A percentile compares a stretch with the other conserved stretches of the same genome.
phyloP scores from a whole-genome alignment of 2,113 vertebrate genomes.

The Hemiscyllium ocellatum region DNA sequence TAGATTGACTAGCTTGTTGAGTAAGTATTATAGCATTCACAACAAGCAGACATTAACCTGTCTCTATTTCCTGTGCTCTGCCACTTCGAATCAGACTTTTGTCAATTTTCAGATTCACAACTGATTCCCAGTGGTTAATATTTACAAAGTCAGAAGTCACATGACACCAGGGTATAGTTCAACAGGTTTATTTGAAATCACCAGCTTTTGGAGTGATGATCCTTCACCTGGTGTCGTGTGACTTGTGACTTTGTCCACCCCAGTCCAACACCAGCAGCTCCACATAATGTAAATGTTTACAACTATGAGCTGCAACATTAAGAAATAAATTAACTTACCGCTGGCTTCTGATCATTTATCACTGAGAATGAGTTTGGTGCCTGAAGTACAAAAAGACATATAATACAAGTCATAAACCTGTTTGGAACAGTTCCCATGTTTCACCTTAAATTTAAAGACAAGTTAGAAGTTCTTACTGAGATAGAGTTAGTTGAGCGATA shows the following conservation, averaged over 20 bases:
- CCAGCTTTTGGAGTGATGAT: too few relatives aligned
- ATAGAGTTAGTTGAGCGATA: conserved; percentile 57
- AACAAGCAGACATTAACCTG: neutral
- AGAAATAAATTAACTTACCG: conserved; percentile 53
- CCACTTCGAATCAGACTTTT: neutral
- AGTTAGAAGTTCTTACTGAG: neutral
- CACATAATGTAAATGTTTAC: neutral
- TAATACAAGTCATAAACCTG: neutral
- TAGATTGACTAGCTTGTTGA: neutral
- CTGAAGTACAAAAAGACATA: conserved; percentile 42
- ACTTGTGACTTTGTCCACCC: too few relatives aligned
- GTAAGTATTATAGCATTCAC: neutral
- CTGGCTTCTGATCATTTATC: conserved; percentile 49
- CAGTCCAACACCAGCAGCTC: too few relatives aligned
- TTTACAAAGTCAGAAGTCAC: neutral
- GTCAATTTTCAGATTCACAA: neutral
- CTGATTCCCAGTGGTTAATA: neutral
- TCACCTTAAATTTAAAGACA: neutral
- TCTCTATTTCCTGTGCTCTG: neutral
- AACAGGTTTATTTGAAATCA: too few relatives aligned
- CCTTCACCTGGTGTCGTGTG: too few relatives aligned
- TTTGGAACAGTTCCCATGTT: neutral
- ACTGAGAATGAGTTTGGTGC: conserved; percentile 44
- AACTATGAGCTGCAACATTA: neutral
- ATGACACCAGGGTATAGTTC: too few relatives aligned